Evolutionary conservation across 2,797 vertebrate species (phyloP), one percentile per base, ranked within the genome.

Genomic region (Rhyacichthys aspro): DNA sequence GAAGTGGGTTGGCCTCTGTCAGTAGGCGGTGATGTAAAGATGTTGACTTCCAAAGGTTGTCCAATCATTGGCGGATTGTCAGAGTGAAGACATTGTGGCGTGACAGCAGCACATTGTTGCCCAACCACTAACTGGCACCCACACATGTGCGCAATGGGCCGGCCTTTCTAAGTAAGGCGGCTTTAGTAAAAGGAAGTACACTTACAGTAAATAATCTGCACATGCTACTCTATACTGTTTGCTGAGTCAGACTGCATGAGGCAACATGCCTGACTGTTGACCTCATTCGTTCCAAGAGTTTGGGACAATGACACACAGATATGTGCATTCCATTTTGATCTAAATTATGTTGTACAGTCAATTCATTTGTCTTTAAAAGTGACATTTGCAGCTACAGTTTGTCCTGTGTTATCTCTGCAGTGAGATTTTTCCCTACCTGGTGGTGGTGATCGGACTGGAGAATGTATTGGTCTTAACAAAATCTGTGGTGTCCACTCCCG

Each of bases 401-500:
- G 7, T 38, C 3, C 12, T 60, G 3, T 50, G 9, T 67, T 28
- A n/a, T 70, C 16, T 39, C 56, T 69, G 15, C 83, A 99, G 97
- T 1, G 97, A 99, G 89, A 99, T 99, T 36, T 99, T 99, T 56
- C 97, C 97, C 0, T 99, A 99, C 79, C 89, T 99, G 50, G 97
- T 99, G 71, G 97, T 99, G 9, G 97, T 99, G 42, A 98, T 99
- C 0, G 97, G 97, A 55, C 79, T 99, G n/a, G 97, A 99, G 89
- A 99, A 99, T 0, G 96, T 99, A 63, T 43, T 99, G 67, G 97
- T 99, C 34, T 95, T 99, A 80, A 99, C 97, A 19, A 98, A 98
- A 85, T 98, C 97, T 0, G 97, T 99, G 1, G 97, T 99, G 69
- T 99, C 97, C 1, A 99, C 97, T 0, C 97, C 97, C 0, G 96